Base-by-base conservation (phyloP, 2,888 invertebrate species). In the Eretmocerus hayati region DNA sequence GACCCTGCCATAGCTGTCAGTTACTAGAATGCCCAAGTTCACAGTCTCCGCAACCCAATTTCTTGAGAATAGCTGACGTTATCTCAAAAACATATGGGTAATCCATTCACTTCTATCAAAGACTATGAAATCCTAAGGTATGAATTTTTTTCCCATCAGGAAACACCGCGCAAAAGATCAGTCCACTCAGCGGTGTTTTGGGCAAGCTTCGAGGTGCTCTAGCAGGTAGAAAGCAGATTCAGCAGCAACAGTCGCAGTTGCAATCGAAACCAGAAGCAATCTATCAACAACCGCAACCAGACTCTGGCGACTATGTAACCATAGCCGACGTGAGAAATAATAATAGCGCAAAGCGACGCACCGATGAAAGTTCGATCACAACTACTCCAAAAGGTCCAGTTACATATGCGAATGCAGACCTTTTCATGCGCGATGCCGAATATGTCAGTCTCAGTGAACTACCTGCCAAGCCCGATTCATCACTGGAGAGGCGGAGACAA, bases 291-390 rank as follows among this genome's bases (percentile, higher is more conserved):
- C 46, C 52, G 8, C 59, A 58, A 13, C 3, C 20, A 5, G 85
- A 84, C 71, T 75, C 79, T 50, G 90, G 88, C 57, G 90, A 90
- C 74, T 90, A 90, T 71, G 90, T 90, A 9, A 89, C 88, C 42
- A 87, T 90, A 63, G 84, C 88, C 35, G 89, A 90, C 71, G 83
- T 87, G 47, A 81, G 83, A 66, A 87, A 87, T 67, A 87, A 87
- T 63, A 87, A 87, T 64, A 81, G 84, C 64, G 83, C 81, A 64
- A 39, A 35, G 20, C 60, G 59, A 15, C 62, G 59, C 32, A 62
- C 62, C 18, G 47, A 53, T 1, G 22, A 15, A 3, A 31, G 23
- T 9, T 50, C 55, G 5, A 53, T 61, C 13, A 44, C 60, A 9
- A 58, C 57, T 4, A 42, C 32, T 31, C 44, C 48, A 33, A 20